Evolutionary conservation across 30 jellyfish, hydroid and myxozoan genomes (phyloP), one percentile per base, ranked within the genome.

Genomic region (Nemopilema nomurai): DNA sequence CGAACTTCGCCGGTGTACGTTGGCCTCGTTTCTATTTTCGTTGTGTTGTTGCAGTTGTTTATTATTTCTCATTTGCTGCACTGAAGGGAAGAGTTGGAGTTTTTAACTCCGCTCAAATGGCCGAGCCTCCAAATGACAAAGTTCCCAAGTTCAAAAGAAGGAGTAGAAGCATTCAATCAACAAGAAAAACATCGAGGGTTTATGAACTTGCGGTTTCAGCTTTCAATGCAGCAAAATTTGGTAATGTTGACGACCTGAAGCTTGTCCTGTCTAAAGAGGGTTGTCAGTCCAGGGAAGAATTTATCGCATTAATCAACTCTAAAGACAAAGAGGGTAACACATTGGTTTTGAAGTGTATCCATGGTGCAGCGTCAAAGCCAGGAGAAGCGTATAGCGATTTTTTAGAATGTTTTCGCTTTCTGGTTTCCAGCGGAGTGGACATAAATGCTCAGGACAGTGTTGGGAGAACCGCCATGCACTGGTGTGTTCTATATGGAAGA

Each of bases 401-500:
- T 62, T 1, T 67, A 19, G 90, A 87, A 23, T 87, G 96, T 65
- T 8, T 87, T 17, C 53, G 77, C 27, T 77, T 87, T 32, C 87
- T 87, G 18, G 71, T 70, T 1, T 87, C 88, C 33, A 27, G 51
- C 22, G 96, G 88, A 1, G 78, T 78, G n/a, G 79, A 86, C 20
- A 51, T 80, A 13, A 74, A 87, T 30, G 53, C 80, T 23, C 88
- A 77, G 53, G 96, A 87, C 68, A 68, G 72, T 19, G 16, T 51
- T 24, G 88, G 88, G 13, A 49, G 96, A 28, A 77, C 86, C 25
- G 90, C 96, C 19, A 0, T 69, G 23, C 96, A 87, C 41, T 87
- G 96, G 96, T 49, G 79, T 67, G 90, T 87, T 69, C 65, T 87
- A 1, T 78, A 74, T 32, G 96, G 88, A 28, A 20, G 83, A 16